Base-by-base conservation (phyloP, 2,797 vertebrate genomes). In the Darevskia mixta region DNA sequence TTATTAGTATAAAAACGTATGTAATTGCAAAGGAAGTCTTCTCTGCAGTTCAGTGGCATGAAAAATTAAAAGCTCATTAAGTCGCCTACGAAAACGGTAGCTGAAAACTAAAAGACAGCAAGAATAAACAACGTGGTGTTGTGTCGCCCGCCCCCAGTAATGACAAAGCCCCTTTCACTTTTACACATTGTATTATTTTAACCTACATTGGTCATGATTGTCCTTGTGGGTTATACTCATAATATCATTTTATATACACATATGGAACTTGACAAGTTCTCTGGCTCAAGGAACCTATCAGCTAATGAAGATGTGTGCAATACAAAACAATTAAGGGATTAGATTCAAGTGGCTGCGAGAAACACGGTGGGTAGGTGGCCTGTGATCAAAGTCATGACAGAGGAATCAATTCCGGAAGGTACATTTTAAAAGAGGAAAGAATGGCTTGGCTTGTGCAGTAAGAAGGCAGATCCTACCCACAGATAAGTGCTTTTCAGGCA, bases 311-410 rank as follows among this genome's bases (percentile, higher is more conserved):
- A 81, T 82, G 80, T 87, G n/a, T 87, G 80, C 32, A 43, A 67
- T 91, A 87, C 77, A 88, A 90, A 38, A 64, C 87, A 92, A 93
- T 88, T 92, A 89, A n/a, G 85, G 43, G 79, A 87, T 55, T 89
- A 55, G 45, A 58, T 76, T 87, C 55, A 83, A 32, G 2, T 4
- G 11, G 82, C 10, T 35, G 82, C 25, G 35, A 89, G 64, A 38
- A 91, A 69, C 87, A 1, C 27, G 87, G 61, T n/a, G 23, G 82
- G 88, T 90, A n/a, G 82, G 88, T 90, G 83, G 86, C 94, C 79
- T 89, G 72, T 83, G 82, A 43, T 91, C 79, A 93, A 95, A 95
- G 45, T 1, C 15, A 90, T 77, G 79, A 43, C 35, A 80, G 35
- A 73, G 45, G 87, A 93, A 94, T 13, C 77, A 66, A 90, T 9